Evolutionary conservation across 2,113 vertebrate genomes (phyloP), one percentile per base, ranked within the genome.

Genomic region (Calidris pugnax): DNA sequence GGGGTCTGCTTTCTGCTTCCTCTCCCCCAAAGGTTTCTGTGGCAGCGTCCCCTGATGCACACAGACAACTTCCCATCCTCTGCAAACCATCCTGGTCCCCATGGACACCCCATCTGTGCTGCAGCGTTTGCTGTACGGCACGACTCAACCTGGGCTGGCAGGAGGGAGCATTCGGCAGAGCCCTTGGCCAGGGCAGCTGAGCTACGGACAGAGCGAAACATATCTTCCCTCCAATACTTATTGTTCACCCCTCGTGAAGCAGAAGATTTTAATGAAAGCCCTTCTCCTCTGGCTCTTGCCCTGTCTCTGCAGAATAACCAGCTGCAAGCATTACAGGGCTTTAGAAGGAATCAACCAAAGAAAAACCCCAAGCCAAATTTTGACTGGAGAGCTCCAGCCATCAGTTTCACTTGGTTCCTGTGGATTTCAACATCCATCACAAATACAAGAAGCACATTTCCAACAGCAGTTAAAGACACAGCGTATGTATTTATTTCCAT

Each of bases 71-170:
- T n/a, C 78, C 63, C 48, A 43, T 4, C 20, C 2, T 73, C 74
- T 18, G 17, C 51, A 32, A 72, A 21, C 14, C 1, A 2, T 16
- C 35, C 45, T 0, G 0, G 7, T 32, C 30, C 41, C 62, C 37
- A 4, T 1, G 0, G 45, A 26, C n/a, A 26, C 4, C 13, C 2
- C 1, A 30, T 10, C 62, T 41, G 45, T 0, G 2, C 64, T 9
- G 26, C 51, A 32, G 55, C 0, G 0, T 1, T 51, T 33, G 50
- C 69, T 53, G 9, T 2, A 15, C 37, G 64, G 71, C n/a, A 32
- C 2, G 0, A 26, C 20, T 15, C 56, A 27, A 33, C 45, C 30
- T 0, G 2, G 20, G n/a, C 3, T 4, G 7, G 83, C n/a, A 35
- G 43, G 9, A 74, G 24, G 4, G 4, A 24, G 45, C 0, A 1